Base-by-base conservation (phyloP, 2,797 vertebrate species). In the Echiichthys vipera region DNA sequence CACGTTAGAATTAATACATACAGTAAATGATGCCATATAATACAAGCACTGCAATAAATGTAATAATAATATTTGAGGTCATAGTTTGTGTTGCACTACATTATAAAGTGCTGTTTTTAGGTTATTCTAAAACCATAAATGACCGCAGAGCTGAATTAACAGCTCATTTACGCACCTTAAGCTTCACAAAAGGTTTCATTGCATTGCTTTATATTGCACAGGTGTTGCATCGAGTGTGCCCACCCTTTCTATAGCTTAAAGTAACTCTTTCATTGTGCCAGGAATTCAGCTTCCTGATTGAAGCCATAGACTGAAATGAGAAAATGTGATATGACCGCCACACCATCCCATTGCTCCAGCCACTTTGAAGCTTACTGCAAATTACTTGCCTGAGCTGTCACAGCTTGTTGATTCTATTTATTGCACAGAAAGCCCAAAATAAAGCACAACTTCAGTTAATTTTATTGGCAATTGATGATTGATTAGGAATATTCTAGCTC, bases 401-500 rank as follows among this genome's bases (percentile, higher is more conserved):
- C 61, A 74, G 56, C 58, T 18, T 67, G 51, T 71, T 75, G 59
- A 69, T 61, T 81, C 55, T 64, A 78, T 87, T 86, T 76, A 86
- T 84, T 76, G 46, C 55, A n/a, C 40, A 73, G 70, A 73, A 58
- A 75, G 14, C 36, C 46, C 12, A 54, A 87, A 87, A 77, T 65
- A 79, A 83, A 85, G 50, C 55, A 65, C 65, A 71, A 57, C 10
- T 42, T 45, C 5, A 13, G 47, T 62, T 30, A 76, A 75, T 77
- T 74, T 45, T 59, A 86, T 74, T 75, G 74, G 78, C 88, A 69
- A 72, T 71, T 59, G 79, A 61, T 71, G 69, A 76, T 71, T 79
- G 30, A 78, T 83, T 85, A 25, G 40, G 36, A 66, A 62, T 53
- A 47, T 51, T 62, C 18, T 56, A 46, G 47, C 27, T 40, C 32